Evolutionary conservation across 2,113 vertebrate species (phyloP).

Genomic region (Ginglymostoma cirratum): DNA sequence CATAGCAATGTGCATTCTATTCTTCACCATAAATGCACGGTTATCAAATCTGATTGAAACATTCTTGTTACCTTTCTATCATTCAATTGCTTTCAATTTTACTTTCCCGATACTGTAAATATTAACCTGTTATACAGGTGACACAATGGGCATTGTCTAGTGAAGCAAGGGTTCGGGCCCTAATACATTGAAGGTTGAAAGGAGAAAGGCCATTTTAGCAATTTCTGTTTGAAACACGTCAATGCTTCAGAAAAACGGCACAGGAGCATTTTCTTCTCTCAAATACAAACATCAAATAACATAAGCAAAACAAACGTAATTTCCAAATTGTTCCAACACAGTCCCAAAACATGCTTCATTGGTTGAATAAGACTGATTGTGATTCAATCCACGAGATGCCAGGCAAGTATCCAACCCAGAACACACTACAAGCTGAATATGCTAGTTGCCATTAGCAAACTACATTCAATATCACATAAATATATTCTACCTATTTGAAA

Average conservation of each 20-base stretch:
- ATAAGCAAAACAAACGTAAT: not conserved
- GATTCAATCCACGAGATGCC: not conserved
- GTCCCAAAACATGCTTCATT: not conserved
- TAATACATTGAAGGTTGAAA: not conserved
- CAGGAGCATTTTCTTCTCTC: not conserved
- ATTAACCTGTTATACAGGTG: not conserved
- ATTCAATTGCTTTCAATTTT: not conserved
- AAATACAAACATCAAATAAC: not conserved
- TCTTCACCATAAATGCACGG: not conserved
- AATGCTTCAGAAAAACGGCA: not conserved
- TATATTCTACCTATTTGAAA: not conserved
- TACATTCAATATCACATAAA: not conserved
- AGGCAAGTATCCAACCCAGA: not conserved
- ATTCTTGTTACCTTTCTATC: too few relatives aligned
- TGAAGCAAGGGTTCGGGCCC: not conserved
- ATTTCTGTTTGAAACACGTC: not conserved
- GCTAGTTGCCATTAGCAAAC: too few relatives aligned
- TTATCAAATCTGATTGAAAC: not conserved
- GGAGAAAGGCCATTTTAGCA: not conserved
- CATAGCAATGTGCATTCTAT: not conserved
- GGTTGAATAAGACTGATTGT: not conserved
- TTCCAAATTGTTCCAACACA: not conserved
- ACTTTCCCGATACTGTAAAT: not conserved
- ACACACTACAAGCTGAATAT: not conserved
- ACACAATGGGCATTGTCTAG: not conserved